Evolutionary conservation across 2,888 invertebrate species (phyloP).

Genomic region (Invenusta paracnida): DNA sequence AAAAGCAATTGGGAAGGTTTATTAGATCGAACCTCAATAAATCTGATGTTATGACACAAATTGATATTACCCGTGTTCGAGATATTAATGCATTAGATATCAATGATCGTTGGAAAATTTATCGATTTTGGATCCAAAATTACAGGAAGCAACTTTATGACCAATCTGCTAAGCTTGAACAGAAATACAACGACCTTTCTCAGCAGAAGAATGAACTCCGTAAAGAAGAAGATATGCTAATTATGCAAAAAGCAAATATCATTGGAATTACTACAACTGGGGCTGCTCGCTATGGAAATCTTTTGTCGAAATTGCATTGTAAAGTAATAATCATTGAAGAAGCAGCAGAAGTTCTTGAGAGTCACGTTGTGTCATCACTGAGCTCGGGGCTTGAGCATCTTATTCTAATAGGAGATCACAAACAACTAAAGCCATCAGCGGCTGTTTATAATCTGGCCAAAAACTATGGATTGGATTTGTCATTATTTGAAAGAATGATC

Average conservation of each 20-base stretch:
- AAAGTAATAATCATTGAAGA: constrained; percentile 70
- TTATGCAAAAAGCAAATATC: constrained; percentile 50
- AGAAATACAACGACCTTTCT: constrained; percentile 46
- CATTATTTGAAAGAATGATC: constrained; percentile 41
- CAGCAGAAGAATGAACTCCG: constrained; percentile 46
- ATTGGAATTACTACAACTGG: constrained; percentile 58
- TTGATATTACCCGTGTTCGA: constrained; percentile 47
- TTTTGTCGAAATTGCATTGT: constrained; percentile 55
- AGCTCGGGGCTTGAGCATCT: constrained; percentile 73
- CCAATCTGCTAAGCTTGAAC: constrained; percentile 40
- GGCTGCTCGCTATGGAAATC: constrained; percentile 52
- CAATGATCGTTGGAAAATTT: constrained; percentile 61
- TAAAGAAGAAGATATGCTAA: constrained; percentile 49
- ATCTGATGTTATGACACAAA: constrained; percentile 49
- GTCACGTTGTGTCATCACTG: constrained; percentile 75
- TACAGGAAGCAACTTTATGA: constrained; percentile 39
- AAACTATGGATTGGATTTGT: constrained; percentile 37
- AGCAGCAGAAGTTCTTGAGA: constrained; percentile 80
- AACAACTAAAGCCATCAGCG: constrained; percentile 40
- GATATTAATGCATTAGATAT: constrained; percentile 51
- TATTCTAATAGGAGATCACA: constrained; percentile 52
- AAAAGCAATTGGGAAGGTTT: background rate
- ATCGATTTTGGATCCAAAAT: constrained; percentile 56
- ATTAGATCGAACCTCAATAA: background rate
- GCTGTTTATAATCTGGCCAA: constrained; percentile 43